A percentile compares a stretch with the other conserved stretches of the same genome.
Conservation (phyloP, 2,113 vertebrate genomes). For the Ahaetulla prasina region DNA sequence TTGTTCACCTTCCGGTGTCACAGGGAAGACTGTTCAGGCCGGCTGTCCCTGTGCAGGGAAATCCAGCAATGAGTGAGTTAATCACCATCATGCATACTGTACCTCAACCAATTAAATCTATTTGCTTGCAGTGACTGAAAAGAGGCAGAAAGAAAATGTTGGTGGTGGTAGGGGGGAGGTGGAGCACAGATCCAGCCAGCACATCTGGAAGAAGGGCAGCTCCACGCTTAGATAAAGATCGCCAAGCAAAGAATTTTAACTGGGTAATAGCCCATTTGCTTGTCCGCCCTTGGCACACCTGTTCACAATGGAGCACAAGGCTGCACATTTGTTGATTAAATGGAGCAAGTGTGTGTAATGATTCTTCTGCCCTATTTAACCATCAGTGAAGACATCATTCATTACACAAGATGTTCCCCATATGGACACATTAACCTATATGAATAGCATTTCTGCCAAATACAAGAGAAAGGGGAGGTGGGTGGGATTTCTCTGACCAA, state of each 20-base stretch:
- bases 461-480: background rate
- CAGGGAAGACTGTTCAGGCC: background rate
- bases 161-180: background rate
- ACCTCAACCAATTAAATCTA: background rate
- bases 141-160: background rate
- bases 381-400: background rate
- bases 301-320: accelerated
- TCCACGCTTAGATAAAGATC: background rate
- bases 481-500: background rate
- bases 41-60: accelerated
- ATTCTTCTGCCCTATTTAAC: background rate
- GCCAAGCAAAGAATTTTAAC: background rate
- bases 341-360: background rate
- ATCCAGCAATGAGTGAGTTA: accelerated
- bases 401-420: conserved; percentile 2
- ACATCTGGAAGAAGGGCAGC: conserved; percentile 8
- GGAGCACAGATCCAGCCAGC: background rate
- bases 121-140: conserved; percentile 19
- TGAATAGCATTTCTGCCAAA: background rate
- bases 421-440: background rate
- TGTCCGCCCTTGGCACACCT: conserved; percentile 9
- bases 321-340: background rate
- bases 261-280: conserved; percentile 12
- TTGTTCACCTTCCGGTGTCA: background rate
- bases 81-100: background rate